Percentiles rank a stretch among this genome's conserved stretches.
Conservation (phyloP, 2,113 vertebrate species). For the Daubentonia madagascariensis region DNA sequence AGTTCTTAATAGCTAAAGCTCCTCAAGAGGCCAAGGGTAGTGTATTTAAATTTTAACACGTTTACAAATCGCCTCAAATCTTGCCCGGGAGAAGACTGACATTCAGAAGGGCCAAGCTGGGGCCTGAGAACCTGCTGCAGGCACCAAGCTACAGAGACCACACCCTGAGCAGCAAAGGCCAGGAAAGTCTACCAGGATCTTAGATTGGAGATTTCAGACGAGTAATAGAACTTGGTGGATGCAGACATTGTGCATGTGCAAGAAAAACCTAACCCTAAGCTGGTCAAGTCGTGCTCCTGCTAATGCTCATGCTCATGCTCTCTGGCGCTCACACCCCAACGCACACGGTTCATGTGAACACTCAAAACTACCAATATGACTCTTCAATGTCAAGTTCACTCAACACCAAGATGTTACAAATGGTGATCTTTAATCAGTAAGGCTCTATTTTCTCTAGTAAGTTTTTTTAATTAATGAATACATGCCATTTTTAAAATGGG, state of each 20-base stretch:
- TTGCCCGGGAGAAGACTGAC: no score
- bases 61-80: no score
- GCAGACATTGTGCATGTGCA: background rate
- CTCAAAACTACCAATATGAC: background rate
- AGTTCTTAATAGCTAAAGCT: no score
- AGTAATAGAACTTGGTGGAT: background rate
- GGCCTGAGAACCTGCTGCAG: no score
- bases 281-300: no score
- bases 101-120: no score
- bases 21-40: no score
- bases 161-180: background rate
- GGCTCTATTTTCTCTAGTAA: background rate
- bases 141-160: background rate
- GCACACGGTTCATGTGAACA: fast-evolving
- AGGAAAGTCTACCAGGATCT: background rate
- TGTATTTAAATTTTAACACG: no score
- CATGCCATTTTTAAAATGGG: background rate
- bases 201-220: background rate
- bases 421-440: background rate
- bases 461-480: background rate
- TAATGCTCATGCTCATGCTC: background rate
- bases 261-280: background rate
- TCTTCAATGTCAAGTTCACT: background rate
- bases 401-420: background rate
- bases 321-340: background rate